A percentile compares a stretch with the other conserved stretches of the same genome.
Evolutionary conservation across 2,113 vertebrate species (phyloP).

Genomic region (Phylloscopus trochilus): DNA sequence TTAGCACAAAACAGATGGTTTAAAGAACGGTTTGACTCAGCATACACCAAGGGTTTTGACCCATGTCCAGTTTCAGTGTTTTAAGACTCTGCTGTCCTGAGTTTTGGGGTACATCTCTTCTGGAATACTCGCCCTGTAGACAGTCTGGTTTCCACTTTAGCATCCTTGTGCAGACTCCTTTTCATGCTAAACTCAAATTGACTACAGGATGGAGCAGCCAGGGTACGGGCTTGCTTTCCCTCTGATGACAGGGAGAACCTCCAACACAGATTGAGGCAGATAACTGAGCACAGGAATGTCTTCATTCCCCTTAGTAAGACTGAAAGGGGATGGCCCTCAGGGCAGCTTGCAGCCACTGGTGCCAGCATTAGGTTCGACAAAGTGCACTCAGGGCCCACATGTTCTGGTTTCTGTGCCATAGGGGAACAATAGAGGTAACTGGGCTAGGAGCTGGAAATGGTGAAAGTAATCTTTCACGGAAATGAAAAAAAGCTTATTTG

Average conservation of each 20-base stretch:
- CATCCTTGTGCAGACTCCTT: not conserved
- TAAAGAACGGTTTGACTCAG: not conserved
- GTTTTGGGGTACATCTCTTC: not conserved
- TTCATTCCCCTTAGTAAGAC: fast-evolving
- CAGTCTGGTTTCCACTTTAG: not conserved
- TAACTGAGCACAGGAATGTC: not conserved
- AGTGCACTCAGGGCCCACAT: fast-evolving
- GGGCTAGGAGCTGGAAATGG: not conserved
- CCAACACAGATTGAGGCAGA: not conserved
- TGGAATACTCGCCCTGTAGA: not conserved
- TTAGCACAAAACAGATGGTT: not conserved
- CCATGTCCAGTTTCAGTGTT: not conserved
- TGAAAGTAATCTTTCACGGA: not conserved
- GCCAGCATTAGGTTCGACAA: not conserved
- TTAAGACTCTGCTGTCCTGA: not conserved
- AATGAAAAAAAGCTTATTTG: not conserved
- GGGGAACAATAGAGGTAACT: not conserved
- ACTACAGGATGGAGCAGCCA: not conserved
- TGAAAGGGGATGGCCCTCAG: not conserved
- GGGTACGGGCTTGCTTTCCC: not conserved
- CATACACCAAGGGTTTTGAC: not conserved
- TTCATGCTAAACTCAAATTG: not conserved
- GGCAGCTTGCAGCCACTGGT: not conserved
- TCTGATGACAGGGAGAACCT: not conserved
- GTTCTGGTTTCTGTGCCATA: not conserved